Evolutionary conservation across 2,888 invertebrate species (phyloP), one percentile per base, ranked within the genome.

Genomic region (Nemurella pictetii): DNA sequence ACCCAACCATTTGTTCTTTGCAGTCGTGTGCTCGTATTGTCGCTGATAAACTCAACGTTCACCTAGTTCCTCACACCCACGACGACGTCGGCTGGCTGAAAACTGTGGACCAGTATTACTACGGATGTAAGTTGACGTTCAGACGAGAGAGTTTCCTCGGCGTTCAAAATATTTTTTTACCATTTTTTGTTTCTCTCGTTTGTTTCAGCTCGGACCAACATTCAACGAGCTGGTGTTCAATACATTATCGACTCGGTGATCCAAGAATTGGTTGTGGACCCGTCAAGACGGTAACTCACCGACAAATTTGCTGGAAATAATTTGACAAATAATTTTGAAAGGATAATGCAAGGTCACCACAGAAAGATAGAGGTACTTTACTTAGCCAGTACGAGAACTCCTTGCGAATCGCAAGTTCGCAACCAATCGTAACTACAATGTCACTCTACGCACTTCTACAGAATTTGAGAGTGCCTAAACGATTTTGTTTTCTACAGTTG

Each of bases 11-110:
- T 55, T 55, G 20, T 55, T 55, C 20, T 4, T 55, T 55, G 55
- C 30, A 78, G 78, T 78, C 78, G 26, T 78, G 78, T 29, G 2
- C 78, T 2, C 20, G 9, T 1, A 28, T 29, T 30, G 27, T 9
- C 15, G 30, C 28, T n/a, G 30, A 30, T 15, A 92, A 93, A 88
- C 90, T 97, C 27, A 97, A 97, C 89, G 95, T 97, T 0, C 97
- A 97, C 89, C 91, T 97, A 0, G 93, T 83, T 20, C 94, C 98
- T 0, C 98, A 98, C 89, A 96, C 97, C 0, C 98, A 98, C 89
- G 97, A 98, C 88, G 98, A 98, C 89, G 97, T 97, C 0, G 98
- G 98, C 55, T 98, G 98, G 98, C 90, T 98, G 80, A 97, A 97
- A 90, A 98, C 98, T 0, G 95, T 97, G 0, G 98, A 98, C 89